phyloP scores from a whole-genome alignment of 1,140 invertebrate genomes.

The Brachionus plicatilis region DNA sequence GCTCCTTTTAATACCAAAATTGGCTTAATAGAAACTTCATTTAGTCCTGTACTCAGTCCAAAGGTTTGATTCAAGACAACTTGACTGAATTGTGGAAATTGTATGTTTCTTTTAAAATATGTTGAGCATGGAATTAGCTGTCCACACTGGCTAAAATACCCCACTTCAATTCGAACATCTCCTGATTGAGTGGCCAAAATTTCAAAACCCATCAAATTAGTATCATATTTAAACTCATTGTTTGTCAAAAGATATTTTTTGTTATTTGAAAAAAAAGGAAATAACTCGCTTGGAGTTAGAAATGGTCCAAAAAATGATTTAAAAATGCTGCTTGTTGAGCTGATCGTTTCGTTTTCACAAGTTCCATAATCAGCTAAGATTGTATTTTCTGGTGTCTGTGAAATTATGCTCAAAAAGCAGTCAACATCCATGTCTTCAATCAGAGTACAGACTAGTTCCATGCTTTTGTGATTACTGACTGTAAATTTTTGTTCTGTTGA shows the following conservation, averaged over 20 bases:
- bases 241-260: background rate
- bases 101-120: background rate
- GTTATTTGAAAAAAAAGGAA: background rate
- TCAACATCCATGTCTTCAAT: background rate
- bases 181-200: background rate
- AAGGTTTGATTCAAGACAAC: background rate
- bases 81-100: background rate
- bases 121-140: background rate
- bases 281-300: background rate
- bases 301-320: background rate
- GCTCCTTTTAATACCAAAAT: background rate
- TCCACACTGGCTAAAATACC: background rate
- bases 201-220: background rate
- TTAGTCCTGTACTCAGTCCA: background rate
- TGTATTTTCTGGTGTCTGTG: background rate
- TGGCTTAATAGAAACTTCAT: background rate
- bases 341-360: background rate
- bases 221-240: constrained; percentile 8
- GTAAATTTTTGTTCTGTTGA: background rate
- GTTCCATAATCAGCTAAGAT: background rate
- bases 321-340: background rate
- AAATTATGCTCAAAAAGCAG: background rate
- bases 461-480: background rate
- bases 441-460: background rate
- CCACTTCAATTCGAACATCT: background rate